These are phyloP conservation scores for Brachirus orientalis DNA, from an alignment of 2,113 vertebrate genomes.

Conservation along the genomic window DNA sequence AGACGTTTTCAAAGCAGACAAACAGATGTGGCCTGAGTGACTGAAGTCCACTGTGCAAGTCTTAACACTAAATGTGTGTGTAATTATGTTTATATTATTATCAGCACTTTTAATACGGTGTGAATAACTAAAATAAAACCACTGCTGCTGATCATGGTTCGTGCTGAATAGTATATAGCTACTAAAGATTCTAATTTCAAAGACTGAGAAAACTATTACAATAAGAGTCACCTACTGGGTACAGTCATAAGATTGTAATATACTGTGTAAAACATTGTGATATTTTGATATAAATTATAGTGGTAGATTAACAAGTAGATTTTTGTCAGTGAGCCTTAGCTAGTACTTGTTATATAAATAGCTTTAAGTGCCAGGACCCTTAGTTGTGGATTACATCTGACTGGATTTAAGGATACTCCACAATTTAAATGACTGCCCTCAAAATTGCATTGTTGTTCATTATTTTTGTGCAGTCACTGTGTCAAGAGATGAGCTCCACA, in stretches of 20 bases:
- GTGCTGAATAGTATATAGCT: background rate
- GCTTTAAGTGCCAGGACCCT: background rate
- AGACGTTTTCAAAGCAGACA: constrained; percentile 24
- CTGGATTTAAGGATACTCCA: constrained; percentile 11
- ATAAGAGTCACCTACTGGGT: too few species aligned
- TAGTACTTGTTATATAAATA: background rate
- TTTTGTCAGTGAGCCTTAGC: background rate
- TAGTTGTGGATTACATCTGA: constrained; percentile 37
- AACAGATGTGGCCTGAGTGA: constrained; percentile 1
- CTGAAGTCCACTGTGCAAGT: background rate
- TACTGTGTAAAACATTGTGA: too few species aligned
- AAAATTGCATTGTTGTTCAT: constrained; percentile 38
- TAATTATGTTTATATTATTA: background rate
- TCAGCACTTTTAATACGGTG: background rate
- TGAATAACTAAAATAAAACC: background rate
- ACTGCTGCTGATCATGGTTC: constrained; percentile 1
- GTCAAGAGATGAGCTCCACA: constrained; percentile 35
- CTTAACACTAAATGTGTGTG: background rate
- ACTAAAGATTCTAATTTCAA: too few species aligned
- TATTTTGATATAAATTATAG: too few species aligned
- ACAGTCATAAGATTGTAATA: too few species aligned
- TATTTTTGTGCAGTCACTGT: constrained; percentile 63
- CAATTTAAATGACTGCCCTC: constrained; percentile 20
- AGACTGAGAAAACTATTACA: too few species aligned
- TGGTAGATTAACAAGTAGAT: too few species aligned